These are phyloP conservation scores for Bovichtus variegatus DNA, from an alignment of 2,797 vertebrate species.

Conservation along the genomic window DNA sequence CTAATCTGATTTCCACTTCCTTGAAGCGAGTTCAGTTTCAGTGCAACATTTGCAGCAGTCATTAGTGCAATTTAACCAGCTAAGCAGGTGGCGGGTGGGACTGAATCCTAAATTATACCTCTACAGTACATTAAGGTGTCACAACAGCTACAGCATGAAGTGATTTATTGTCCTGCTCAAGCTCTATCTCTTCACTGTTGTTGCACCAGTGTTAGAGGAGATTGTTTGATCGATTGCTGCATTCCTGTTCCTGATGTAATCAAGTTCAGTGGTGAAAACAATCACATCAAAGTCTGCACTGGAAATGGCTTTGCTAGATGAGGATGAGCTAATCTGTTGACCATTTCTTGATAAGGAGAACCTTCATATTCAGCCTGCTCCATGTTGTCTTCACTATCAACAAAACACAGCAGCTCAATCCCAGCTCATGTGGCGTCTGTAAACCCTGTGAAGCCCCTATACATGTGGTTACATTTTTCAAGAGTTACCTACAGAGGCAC, in stretches of 20 bases:
- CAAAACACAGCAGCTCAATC: conserved; percentile 12
- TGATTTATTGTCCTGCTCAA: conserved; percentile 36
- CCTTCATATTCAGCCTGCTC: not conserved
- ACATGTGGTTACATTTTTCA: conserved; percentile 2
- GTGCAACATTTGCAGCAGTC: not conserved
- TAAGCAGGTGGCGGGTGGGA: not conserved
- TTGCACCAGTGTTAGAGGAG: conserved; percentile 9
- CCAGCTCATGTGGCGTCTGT: not conserved
- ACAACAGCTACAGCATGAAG: conserved; percentile 1
- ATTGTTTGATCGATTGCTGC: conserved; percentile 10
- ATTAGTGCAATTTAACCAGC: conserved; percentile 6
- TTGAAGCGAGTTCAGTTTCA: not conserved
- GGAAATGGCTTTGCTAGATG: conserved; percentile 4
- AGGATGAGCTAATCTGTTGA: conserved; percentile 19
- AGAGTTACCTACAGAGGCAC: not conserved
- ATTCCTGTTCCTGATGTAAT: conserved; percentile 21
- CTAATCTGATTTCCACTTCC: not conserved
- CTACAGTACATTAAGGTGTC: conserved; percentile 27
- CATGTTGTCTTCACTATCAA: not conserved
- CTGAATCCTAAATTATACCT: conserved; percentile 22
- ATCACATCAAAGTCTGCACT: conserved; percentile 23
- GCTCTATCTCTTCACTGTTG: not conserved
- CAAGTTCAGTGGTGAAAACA: conserved; percentile 9
- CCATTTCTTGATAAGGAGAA: conserved; percentile 17
- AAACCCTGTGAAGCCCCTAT: not conserved